Percentiles rank a stretch among this genome's conserved stretches.
These are phyloP conservation scores for Struthidea cinerea DNA, from an alignment of 2,113 vertebrate species.

Conservation along the genomic window DNA sequence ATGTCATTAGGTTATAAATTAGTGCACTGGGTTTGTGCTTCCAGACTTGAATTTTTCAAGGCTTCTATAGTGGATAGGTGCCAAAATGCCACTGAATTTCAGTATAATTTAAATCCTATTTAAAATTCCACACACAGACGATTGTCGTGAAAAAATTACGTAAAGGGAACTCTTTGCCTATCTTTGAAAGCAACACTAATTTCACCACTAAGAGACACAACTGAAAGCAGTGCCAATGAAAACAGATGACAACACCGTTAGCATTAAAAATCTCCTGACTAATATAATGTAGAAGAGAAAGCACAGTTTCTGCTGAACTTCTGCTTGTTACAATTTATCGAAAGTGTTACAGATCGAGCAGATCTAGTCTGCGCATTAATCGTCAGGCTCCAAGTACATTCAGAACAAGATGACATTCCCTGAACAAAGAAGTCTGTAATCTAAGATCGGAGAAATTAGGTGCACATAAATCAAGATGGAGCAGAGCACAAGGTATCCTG, in stretches of 20 bases:
- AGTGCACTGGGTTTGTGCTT: neutral
- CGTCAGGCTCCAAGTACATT: neutral
- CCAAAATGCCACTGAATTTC: neutral
- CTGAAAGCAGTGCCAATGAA: neutral
- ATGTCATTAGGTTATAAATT: neutral
- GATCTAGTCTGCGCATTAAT: neutral
- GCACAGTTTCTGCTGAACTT: neutral
- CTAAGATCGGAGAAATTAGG: conserved; percentile 24
- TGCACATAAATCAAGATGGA: neutral
- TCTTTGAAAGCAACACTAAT: neutral
- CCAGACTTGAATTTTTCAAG: neutral
- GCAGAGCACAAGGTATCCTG: neutral
- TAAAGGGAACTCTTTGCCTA: neutral
- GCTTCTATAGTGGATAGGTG: neutral
- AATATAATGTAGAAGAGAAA: neutral
- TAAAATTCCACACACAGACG: neutral
- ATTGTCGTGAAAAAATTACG: neutral
- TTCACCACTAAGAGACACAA: neutral
- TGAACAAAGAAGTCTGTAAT: conserved; percentile 29
- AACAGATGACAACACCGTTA: neutral
- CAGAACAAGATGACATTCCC: conserved; percentile 27
- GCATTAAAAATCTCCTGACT: neutral
- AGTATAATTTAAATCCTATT: neutral
- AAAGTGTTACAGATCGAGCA: neutral
- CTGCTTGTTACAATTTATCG: neutral